Evolutionary conservation across 1,140 invertebrate genomes (phyloP).

Genomic region (Heliconius congener): DNA sequence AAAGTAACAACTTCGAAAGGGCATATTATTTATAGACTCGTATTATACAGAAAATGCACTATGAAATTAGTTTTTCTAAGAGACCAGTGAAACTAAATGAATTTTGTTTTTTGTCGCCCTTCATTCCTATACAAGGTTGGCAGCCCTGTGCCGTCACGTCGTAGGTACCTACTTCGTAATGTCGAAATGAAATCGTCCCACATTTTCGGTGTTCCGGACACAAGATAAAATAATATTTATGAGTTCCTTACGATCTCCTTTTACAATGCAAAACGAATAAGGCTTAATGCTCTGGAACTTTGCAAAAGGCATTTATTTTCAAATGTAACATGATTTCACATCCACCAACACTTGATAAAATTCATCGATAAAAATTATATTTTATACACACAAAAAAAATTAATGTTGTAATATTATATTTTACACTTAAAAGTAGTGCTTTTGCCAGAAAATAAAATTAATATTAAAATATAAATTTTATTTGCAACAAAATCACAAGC

Average conservation of each 20-base stretch:
- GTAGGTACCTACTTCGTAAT: constrained; percentile 42
- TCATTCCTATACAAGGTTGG: constrained; percentile 45
- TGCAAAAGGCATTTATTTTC: constrained; percentile 33
- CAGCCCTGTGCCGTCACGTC: constrained; percentile 53
- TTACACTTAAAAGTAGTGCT: background rate
- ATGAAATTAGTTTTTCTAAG: constrained; percentile 78
- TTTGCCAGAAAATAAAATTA: background rate
- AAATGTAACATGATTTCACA: constrained; percentile 32
- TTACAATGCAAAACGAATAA: constrained; percentile 38
- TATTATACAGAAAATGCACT: constrained; percentile 73
- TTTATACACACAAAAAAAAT: background rate
- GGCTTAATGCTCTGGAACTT: constrained; percentile 33
- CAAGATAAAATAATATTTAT: constrained; percentile 49
- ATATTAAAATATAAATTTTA: background rate
- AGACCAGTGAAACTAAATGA: constrained; percentile 70
- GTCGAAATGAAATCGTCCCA: constrained; percentile 54
- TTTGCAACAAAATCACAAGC: background rate
- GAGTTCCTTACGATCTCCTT: constrained; percentile 33
- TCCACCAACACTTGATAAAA: constrained; percentile 32
- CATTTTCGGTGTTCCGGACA: constrained; percentile 46
- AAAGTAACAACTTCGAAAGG: constrained; percentile 70
- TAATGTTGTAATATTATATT: constrained; percentile 7
- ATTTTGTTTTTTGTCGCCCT: constrained; percentile 67
- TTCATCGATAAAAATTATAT: constrained; percentile 25
- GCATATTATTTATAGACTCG: constrained; percentile 67